Conservation (phyloP, 2,888 invertebrate genomes). For the Ormia ochracea region DNA sequence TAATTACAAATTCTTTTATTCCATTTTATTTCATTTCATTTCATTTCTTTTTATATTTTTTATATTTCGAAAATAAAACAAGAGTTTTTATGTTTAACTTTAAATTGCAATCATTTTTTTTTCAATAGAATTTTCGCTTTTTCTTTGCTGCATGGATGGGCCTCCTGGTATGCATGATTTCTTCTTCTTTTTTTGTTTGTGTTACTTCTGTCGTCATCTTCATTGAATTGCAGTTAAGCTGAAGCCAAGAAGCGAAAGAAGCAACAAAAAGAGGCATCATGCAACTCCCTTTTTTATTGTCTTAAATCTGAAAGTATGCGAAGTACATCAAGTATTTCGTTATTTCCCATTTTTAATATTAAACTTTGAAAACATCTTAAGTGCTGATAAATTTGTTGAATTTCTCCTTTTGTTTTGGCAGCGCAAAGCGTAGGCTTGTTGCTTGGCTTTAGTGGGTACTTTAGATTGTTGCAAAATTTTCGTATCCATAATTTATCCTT, state of each 20-base stretch:
- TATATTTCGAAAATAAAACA: neutral
- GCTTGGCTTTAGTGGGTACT: neutral
- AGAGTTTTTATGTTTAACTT: constrained; percentile 27
- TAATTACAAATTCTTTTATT: constrained; percentile 57
- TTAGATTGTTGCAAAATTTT: neutral
- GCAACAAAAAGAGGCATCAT: neutral
- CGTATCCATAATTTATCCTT: neutral
- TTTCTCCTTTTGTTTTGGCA: no score
- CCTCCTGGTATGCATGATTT: neutral
- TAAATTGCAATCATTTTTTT: neutral
- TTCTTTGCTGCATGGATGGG: neutral
- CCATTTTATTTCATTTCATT: constrained; percentile 25
- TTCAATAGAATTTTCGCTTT: constrained; percentile 4
- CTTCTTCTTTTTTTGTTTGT: neutral
- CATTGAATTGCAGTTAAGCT: constrained; percentile 41
- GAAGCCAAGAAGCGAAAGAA: constrained; percentile 23
- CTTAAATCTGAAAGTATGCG: neutral
- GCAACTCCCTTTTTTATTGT: neutral
- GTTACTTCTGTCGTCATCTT: constrained; percentile 20
- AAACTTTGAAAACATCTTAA: constrained; percentile 39
- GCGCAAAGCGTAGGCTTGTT: constrained; percentile 2
- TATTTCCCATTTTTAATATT: constrained; percentile 15
- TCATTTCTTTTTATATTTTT: neutral
- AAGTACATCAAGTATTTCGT: neutral
- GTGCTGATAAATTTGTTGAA: constrained; percentile 17